Evolutionary conservation across 2,113 vertebrate species (phyloP), one percentile per base, ranked within the genome.

Genomic region (Perognathus longimembris): DNA sequence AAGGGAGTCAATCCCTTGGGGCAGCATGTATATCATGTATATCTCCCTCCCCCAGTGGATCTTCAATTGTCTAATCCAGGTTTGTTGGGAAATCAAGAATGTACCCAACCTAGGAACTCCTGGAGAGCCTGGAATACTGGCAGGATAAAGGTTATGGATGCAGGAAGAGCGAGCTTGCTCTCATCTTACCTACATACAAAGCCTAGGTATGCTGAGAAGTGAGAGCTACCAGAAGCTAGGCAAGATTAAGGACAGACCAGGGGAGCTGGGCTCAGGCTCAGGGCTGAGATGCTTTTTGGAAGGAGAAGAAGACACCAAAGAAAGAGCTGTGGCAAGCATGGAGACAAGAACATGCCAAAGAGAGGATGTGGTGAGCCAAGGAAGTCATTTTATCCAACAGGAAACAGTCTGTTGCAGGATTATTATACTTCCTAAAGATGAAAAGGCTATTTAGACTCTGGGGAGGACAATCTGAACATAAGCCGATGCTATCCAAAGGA

Each of bases 371-470:
- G 40, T 1, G 3, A 85, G 36, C 50, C 75, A 67, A 61, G 59
- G 74, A 17, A 88, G n/a, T 67, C 57, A 22, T 74, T 91, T 91
- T 70, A 79, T 32, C 71, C 78, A 95, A 66, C 34, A 95, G 63
- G 81, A 82, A 89, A 84, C 64, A 84, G 88, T 85, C 73, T 77
- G 59, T 40, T 57, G 28, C 15, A 12, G 61, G 61, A 80, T 79
- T 79, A 59, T 90, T 92, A 71, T 88, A 59, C 30, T 28, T 81
- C 45, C 34, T 4, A 30, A 83, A 30, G 26, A 78, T 89, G 91
- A 94, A 80, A 77, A 77, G 85, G 38, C 32, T 28, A 17, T 50
- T 74, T 88, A n/a, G 57, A 38, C 88, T 88, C 28, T 10, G 0
- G 21, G 24, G 14, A 66, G 74, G 32, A 26, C 54, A 66, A 77